Base-by-base conservation (phyloP, 2,888 invertebrate species). In the Pachymerium ferrugineum region DNA sequence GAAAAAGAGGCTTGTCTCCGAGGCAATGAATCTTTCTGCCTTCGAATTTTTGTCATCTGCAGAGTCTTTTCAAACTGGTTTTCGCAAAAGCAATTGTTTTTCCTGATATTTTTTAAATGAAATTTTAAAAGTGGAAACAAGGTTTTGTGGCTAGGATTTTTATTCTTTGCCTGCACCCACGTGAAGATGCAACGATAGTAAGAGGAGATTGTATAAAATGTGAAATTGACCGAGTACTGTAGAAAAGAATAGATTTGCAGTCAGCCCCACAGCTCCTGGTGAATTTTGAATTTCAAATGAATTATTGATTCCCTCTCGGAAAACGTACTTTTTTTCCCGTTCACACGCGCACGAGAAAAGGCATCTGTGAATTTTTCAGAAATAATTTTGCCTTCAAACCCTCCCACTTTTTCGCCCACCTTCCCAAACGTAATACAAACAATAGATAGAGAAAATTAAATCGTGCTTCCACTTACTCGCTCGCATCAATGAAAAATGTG, bases 161-260 rank as follows among this genome's bases (percentile, higher is more conserved):
- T 47, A 22, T 47, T 6, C 10, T 16, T 22, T 16, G 47, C 47
- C 22, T 16, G 47, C 8, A 16, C 8, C 3, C 47, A n/a, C n/a
- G n/a, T n/a, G 47, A 47, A 47, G 47, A 47, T 47, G 47, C 47
- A 47, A 19, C 47, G 47, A 47, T 47, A 47, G 16, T 16, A n/a
- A 8, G 38, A 38, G 38, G 16, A 47, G 47, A 47, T 47, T 47
- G 47, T 47, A 47, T 47, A 47, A 47, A 47, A 47, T 47, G 47
- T 47, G 47, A 47, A 47, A 47, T 47, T 47, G 47, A 47, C 47
- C 47, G 47, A 47, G 47, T 47, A 22, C 47, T 19, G 47, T 47
- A 47, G 47, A 47, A 47, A 47, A 47, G 47, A 47, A 47, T 47
- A 47, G 47, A 47, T 47, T 47, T 47, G 47, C 47, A 47, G 47